Evolutionary conservation across 2,113 vertebrate genomes (phyloP).

Genomic region (Tympanuchus pallidicinctus): DNA sequence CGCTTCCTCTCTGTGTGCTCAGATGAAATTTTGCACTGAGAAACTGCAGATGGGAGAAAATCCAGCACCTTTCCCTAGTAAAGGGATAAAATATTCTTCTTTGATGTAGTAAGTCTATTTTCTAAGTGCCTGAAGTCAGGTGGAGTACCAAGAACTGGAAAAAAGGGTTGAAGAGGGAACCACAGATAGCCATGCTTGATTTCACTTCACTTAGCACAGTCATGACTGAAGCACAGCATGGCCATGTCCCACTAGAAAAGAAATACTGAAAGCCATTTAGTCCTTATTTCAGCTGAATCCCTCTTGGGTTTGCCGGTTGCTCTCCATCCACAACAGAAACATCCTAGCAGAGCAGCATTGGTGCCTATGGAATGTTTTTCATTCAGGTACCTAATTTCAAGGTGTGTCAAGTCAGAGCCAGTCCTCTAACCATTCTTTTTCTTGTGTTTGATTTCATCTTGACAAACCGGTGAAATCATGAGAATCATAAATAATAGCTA

Average conservation of each 20-base stretch:
- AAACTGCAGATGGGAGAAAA: background rate
- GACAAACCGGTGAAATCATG: slow-evolving; percentile 11
- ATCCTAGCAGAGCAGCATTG: background rate
- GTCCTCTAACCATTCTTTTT: background rate
- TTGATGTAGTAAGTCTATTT: background rate
- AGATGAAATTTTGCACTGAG: background rate
- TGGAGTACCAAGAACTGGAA: background rate
- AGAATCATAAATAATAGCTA: background rate
- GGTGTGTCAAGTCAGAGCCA: accelerated
- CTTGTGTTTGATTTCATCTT: background rate
- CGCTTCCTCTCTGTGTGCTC: background rate
- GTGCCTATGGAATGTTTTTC: background rate
- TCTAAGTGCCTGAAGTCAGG: background rate
- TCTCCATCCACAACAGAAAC: accelerated
- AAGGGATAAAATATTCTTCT: background rate
- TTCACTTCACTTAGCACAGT: background rate
- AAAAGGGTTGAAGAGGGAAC: background rate
- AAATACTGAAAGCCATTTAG: background rate
- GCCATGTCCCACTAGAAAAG: background rate
- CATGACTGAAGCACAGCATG: background rate
- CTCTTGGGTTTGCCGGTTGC: background rate
- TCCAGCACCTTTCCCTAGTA: background rate
- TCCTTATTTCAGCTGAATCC: accelerated
- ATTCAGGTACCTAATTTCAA: background rate
- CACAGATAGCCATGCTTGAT: accelerated